These are phyloP conservation scores for Peromyscus leucopus DNA, from an alignment of 2,113 vertebrate species.

Conservation along the genomic window DNA sequence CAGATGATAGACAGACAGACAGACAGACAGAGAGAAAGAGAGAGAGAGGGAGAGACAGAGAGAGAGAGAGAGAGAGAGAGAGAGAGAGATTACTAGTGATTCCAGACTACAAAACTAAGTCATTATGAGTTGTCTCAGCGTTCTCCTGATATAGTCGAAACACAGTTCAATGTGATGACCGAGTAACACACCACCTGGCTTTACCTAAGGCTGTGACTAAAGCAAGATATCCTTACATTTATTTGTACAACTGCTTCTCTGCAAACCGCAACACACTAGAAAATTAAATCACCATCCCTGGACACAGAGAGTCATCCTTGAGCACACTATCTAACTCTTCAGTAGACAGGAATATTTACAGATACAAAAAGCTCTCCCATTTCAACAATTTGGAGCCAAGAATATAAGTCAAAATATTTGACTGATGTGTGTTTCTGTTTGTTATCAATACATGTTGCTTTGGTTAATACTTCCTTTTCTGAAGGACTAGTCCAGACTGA, in stretches of 20 bases:
- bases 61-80: neutral
- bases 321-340: neutral
- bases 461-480: constrained; percentile 49
- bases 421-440: constrained; percentile 30
- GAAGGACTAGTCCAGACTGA: constrained; percentile 15
- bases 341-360: neutral
- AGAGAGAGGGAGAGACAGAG: neutral
- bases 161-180: neutral
- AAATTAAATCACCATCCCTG: constrained; percentile 6
- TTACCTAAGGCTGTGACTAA: constrained; percentile 37
- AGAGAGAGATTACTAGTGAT: neutral
- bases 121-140: neutral
- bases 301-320: neutral
- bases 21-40: neutral
- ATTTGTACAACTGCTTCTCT: constrained; percentile 23
- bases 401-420: constrained; percentile 65
- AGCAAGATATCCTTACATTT: neutral
- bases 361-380: neutral
- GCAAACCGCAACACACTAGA: neutral
- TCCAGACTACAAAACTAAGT: neutral
- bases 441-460: constrained; percentile 42
- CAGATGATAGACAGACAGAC: neutral
- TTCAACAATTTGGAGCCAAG: neutral
- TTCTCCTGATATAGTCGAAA: neutral
- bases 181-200: neutral